Evolutionary conservation across 1,140 invertebrate genomes (phyloP).

Genomic region (Stegodyphus dumicola): DNA sequence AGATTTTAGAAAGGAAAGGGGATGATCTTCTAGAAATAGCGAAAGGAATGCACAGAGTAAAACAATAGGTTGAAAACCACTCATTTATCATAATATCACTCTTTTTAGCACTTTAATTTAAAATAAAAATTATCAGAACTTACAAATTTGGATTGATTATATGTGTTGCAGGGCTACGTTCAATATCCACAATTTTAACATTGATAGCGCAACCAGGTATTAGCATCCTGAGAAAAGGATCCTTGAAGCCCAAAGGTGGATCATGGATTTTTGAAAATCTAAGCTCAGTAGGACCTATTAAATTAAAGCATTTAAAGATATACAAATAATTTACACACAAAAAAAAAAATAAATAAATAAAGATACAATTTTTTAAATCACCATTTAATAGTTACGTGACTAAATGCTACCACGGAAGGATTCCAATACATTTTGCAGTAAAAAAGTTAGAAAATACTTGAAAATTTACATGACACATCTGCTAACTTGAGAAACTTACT

Average conservation of each 20-base stretch:
- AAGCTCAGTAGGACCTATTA: background rate
- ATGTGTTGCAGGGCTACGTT: constrained; percentile 82
- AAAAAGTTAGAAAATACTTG: background rate
- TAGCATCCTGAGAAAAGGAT: constrained; percentile 79
- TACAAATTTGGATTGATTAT: constrained; percentile 84
- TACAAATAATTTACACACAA: background rate
- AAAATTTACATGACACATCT: background rate
- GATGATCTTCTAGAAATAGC: no score
- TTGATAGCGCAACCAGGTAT: constrained; percentile 79
- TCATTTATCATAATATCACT: background rate
- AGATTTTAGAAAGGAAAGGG: no score
- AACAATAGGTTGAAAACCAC: background rate
- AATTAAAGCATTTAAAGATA: background rate
- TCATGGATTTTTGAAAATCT: constrained; percentile 78
- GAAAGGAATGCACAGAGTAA: background rate
- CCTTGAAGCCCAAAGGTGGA: constrained; percentile 78
- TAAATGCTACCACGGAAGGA: background rate
- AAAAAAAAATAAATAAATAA: background rate
- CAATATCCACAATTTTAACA: constrained; percentile 78
- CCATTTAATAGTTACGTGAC: background rate
- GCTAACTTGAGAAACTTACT: background rate
- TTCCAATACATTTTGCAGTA: background rate
- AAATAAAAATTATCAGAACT: constrained; percentile 53
- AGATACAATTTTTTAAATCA: background rate
- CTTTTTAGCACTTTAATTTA: background rate